These are phyloP conservation scores for Saguinus midas DNA, from an alignment of 2,113 vertebrate species.

Conservation along the genomic window DNA sequence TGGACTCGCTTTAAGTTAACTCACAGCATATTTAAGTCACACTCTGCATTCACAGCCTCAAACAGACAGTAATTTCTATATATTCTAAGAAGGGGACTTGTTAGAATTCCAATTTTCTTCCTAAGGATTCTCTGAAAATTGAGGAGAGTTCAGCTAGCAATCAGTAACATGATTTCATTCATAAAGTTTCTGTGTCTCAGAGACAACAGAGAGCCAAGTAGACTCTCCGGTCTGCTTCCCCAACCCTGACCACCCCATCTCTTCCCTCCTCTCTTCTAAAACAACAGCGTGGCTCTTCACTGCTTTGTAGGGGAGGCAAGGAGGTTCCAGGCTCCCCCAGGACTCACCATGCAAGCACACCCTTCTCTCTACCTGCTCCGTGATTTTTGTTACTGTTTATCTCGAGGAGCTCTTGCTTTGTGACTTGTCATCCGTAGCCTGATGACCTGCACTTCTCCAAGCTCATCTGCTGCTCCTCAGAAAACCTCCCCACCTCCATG, in stretches of 20 bases:
- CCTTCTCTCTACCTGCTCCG: rapidly evolving
- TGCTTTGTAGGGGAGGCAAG: rapidly evolving
- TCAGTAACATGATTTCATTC: rapidly evolving
- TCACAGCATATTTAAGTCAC: background rate
- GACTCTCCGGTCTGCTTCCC: rapidly evolving
- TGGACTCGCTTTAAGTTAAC: too few relatives aligned
- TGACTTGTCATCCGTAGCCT: too few relatives aligned
- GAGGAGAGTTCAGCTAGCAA: background rate
- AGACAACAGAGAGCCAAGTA: background rate
- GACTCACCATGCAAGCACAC: rapidly evolving
- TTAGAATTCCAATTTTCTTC: background rate
- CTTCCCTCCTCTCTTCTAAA: too few relatives aligned
- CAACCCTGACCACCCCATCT: background rate
- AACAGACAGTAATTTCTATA: background rate
- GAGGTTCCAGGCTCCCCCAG: background rate
- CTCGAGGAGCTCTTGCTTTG: background rate
- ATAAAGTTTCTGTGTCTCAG: background rate
- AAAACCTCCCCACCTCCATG: background rate
- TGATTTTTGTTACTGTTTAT: rapidly evolving
- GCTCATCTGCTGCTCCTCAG: rapidly evolving
- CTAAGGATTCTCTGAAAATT: background rate
- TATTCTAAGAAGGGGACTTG: background rate
- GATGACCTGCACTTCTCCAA: background rate
- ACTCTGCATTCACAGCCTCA: background rate
- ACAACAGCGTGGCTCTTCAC: background rate